Evolutionary conservation across 1,140 invertebrate genomes (phyloP).

Genomic region (Bombus waltoni): DNA sequence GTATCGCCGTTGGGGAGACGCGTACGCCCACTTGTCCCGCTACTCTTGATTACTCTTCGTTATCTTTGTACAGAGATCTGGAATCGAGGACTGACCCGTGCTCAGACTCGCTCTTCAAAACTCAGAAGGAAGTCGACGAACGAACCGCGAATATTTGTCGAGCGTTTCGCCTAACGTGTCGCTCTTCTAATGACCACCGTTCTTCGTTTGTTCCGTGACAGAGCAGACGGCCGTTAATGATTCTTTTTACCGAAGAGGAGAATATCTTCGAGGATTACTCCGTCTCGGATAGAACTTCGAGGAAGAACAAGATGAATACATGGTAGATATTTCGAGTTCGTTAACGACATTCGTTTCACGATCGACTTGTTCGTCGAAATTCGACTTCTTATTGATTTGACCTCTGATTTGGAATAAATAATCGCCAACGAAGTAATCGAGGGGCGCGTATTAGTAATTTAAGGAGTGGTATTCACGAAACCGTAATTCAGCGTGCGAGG

Average conservation of each 20-base stretch:
- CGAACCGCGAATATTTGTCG: constrained; percentile 25
- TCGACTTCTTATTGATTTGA: not conserved
- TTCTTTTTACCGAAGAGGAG: not conserved
- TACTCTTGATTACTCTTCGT: constrained; percentile 47
- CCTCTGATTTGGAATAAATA: not conserved
- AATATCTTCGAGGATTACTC: not conserved
- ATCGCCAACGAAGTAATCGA: not conserved
- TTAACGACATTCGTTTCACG: not conserved
- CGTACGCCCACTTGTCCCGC: constrained; percentile 2
- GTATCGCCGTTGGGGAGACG: constrained; percentile 13
- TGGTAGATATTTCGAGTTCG: not conserved
- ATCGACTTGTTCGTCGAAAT: not conserved
- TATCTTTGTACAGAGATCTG: constrained; percentile 41
- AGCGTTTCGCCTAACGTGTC: constrained; percentile 5
- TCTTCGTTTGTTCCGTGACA: not conserved
- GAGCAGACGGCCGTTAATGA: not conserved
- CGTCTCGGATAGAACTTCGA: not conserved
- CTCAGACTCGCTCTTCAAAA: not conserved
- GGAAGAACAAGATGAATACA: not conserved
- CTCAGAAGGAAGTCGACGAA: not conserved
- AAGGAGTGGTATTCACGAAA: constrained; percentile 13
- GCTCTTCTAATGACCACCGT: not conserved
- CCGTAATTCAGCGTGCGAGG: not conserved
- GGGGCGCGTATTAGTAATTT: not conserved
- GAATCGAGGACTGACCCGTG: constrained; percentile 6